Percentiles rank a stretch among this genome's conserved stretches.
Conservation (phyloP, 1,140 invertebrate species). For the Planococcus citri region DNA sequence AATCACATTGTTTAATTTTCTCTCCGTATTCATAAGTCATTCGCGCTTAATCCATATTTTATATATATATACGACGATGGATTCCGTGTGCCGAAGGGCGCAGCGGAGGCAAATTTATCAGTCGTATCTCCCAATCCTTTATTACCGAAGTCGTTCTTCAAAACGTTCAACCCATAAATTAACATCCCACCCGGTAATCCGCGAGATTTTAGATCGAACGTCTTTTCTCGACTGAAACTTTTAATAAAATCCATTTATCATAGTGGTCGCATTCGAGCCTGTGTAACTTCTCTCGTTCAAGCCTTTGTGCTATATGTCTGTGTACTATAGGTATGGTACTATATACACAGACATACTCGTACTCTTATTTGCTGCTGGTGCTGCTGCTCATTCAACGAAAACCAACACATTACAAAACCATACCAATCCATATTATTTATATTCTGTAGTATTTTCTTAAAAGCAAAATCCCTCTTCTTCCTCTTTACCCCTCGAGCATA, state of each 20-base stretch:
- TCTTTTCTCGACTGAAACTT: conserved; percentile 11
- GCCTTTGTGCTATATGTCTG: too few relatives aligned
- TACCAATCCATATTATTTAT: too few relatives aligned
- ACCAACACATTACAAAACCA: too few relatives aligned
- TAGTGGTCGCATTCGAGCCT: background rate
- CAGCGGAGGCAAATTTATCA: conserved; percentile 25
- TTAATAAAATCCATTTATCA: conserved; percentile 20
- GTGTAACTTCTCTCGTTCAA: background rate
- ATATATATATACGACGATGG: background rate
- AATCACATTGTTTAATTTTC: conserved; percentile 20
- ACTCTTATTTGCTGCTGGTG: too few relatives aligned
- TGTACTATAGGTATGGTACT: too few relatives aligned
- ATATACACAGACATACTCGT: background rate
- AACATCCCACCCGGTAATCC: background rate
- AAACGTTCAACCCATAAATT: conserved; percentile 18
- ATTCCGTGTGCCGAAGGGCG: conserved; percentile 27
- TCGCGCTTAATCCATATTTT: conserved; percentile 15
- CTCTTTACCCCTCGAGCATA: too few relatives aligned
- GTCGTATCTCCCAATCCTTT: conserved; percentile 9
- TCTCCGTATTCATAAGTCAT: conserved; percentile 19
- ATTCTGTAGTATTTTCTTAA: too few relatives aligned
- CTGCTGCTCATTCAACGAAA: too few relatives aligned
- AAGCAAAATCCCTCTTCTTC: too few relatives aligned
- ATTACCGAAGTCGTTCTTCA: conserved; percentile 17
- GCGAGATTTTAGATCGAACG: conserved; percentile 9